Evolutionary conservation across 2,113 vertebrate genomes (phyloP).

Genomic region (Xenus cinereus): DNA sequence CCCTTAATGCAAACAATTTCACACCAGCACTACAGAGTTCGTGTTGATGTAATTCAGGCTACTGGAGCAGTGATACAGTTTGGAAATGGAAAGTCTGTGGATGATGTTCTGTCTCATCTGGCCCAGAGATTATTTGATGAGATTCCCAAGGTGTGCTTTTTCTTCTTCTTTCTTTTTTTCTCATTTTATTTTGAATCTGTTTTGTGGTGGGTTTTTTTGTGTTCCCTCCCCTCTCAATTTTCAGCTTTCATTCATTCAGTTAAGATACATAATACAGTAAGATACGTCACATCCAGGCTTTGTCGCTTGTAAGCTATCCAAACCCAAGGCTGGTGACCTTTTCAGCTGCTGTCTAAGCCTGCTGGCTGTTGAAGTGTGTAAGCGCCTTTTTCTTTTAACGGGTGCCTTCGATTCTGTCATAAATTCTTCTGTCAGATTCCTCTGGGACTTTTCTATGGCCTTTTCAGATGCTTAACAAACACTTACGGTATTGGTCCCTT

Average conservation of each 20-base stretch:
- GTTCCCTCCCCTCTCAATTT: neutral
- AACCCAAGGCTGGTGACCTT: neutral
- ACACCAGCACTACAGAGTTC: slow-evolving; percentile 92
- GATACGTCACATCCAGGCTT: neutral
- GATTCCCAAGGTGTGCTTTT: slow-evolving; percentile 83
- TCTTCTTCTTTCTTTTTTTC: too few species aligned
- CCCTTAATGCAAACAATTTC: slow-evolving; percentile 90
- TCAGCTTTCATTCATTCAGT: neutral
- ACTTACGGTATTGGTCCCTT: neutral
- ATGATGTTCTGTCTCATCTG: slow-evolving; percentile 91
- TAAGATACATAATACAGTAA: neutral
- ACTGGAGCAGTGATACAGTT: slow-evolving; percentile 86
- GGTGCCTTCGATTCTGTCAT: neutral
- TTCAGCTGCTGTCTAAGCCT: neutral
- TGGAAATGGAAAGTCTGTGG: slow-evolving; percentile 84
- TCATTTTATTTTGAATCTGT: neutral
- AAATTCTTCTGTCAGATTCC: neutral
- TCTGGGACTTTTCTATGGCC: neutral
- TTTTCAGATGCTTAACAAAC: neutral
- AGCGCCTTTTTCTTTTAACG: neutral
- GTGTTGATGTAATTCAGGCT: slow-evolving; percentile 86
- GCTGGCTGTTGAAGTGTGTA: neutral
- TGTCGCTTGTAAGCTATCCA: neutral
- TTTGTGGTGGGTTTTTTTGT: rapidly evolving
- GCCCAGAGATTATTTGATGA: slow-evolving; percentile 94